Evolutionary conservation across 2,888 invertebrate genomes (phyloP).

Genomic region (Chrysodeixis includens): DNA sequence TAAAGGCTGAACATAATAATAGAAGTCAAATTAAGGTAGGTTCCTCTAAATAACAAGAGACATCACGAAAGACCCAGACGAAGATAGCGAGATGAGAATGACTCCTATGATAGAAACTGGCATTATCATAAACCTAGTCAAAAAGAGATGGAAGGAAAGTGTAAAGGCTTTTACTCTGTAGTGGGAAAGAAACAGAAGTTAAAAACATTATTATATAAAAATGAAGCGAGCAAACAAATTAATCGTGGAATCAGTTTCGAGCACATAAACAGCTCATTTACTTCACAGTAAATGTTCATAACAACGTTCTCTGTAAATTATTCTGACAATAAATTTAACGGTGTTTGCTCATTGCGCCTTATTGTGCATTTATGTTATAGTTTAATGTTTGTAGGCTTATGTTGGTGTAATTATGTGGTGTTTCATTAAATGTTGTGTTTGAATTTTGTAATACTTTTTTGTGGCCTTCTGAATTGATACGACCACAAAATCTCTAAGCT

Average conservation of each 20-base stretch:
- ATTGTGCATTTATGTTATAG: constrained; percentile 7
- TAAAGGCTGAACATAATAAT: no score
- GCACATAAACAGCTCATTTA: constrained; percentile 16
- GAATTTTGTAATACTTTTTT: constrained; percentile 10
- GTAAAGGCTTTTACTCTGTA: no score
- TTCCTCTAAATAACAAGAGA: no score
- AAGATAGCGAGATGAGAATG: no score
- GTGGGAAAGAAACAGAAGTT: no score
- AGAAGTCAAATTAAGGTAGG: no score
- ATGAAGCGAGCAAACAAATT: constrained; percentile 23
- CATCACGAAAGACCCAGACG: no score
- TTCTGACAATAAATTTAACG: constrained; percentile 42
- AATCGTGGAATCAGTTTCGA: constrained; percentile 20
- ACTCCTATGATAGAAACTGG: no score
- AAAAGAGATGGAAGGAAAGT: no score
- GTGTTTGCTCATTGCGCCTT: constrained; percentile 22
- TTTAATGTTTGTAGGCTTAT: not conserved
- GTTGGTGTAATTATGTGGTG: not conserved
- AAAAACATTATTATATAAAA: not conserved
- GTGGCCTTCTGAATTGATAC: no score
- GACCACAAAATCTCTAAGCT: no score
- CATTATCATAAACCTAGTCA: no score
- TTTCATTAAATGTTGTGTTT: constrained; percentile 15
- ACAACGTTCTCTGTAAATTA: constrained; percentile 33
- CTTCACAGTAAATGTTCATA: constrained; percentile 27